Evolutionary conservation across 2,888 invertebrate genomes (phyloP).

Genomic region (Fissipunctia ypsillon): DNA sequence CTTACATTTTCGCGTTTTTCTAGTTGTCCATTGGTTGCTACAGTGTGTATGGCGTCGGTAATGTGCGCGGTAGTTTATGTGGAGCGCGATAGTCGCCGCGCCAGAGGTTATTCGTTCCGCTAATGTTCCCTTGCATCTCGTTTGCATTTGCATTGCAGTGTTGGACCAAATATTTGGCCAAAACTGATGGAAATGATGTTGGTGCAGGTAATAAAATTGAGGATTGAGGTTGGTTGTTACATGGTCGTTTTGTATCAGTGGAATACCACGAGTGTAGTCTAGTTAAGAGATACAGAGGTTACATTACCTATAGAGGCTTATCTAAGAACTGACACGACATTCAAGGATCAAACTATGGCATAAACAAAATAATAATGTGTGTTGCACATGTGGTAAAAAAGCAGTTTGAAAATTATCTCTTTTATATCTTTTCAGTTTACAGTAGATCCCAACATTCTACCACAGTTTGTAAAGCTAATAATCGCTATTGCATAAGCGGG

Average conservation of each 20-base stretch:
- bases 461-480: conserved; percentile 34
- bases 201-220: not conserved
- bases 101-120: conserved; percentile 89
- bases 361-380: not conserved
- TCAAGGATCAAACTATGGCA: not conserved
- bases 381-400: not conserved
- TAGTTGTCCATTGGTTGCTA: conserved; percentile 19
- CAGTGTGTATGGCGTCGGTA: conserved; percentile 79
- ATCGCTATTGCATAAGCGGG: conserved; percentile 35
- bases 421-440: not conserved
- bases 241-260: not conserved
- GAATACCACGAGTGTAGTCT: not conserved
- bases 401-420: not conserved
- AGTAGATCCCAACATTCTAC: not conserved
- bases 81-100: conserved; percentile 86
- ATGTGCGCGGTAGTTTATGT: conserved; percentile 89
- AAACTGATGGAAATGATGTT: conserved; percentile 48
- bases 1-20: not conserved
- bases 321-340: not conserved
- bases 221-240: not conserved
- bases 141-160: conserved; percentile 81
- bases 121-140: conserved; percentile 87
- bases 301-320: not conserved
- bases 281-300: too few relatives aligned
- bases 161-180: conserved; percentile 61